These are phyloP conservation scores for Lerista edwardsae DNA, from an alignment of 2,797 vertebrate species.

Conservation along the genomic window DNA sequence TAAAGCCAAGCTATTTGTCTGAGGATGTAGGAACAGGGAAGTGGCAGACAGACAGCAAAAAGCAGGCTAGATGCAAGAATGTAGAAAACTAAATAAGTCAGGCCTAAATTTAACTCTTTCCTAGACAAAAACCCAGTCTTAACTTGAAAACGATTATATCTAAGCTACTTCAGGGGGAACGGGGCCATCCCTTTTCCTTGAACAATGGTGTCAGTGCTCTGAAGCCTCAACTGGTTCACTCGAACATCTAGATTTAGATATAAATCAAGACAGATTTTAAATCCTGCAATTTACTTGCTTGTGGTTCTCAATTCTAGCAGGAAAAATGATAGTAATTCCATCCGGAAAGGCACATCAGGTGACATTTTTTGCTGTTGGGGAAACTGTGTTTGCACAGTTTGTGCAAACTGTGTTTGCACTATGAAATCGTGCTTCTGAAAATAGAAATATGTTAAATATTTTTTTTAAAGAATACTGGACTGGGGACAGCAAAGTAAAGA, in stretches of 20 bases:
- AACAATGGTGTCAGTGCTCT: not conserved
- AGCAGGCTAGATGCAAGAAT: not conserved
- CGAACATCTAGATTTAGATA: not conserved
- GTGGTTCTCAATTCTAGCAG: not conserved
- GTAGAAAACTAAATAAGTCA: not conserved
- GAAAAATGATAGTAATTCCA: not conserved
- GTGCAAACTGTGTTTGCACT: not conserved
- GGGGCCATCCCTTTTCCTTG: too few relatives aligned
- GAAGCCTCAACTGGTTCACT: not conserved
- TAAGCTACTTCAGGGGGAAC: not conserved
- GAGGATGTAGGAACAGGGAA: not conserved
- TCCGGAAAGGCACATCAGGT: not conserved
- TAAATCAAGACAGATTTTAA: not conserved
- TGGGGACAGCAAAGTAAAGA: not conserved
- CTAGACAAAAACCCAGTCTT: not conserved
- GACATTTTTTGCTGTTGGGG: not conserved
- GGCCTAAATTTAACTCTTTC: not conserved
- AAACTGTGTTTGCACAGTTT: not conserved
- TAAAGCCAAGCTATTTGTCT: not conserved
- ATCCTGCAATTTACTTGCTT: not conserved
- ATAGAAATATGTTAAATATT: not conserved
- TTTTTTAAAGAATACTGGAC: not conserved
- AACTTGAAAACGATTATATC: not conserved
- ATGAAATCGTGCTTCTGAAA: not conserved
- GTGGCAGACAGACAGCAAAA: not conserved